These are phyloP conservation scores for Hesperia comma DNA, from an alignment of 2,888 invertebrate species.

Conservation along the genomic window DNA sequence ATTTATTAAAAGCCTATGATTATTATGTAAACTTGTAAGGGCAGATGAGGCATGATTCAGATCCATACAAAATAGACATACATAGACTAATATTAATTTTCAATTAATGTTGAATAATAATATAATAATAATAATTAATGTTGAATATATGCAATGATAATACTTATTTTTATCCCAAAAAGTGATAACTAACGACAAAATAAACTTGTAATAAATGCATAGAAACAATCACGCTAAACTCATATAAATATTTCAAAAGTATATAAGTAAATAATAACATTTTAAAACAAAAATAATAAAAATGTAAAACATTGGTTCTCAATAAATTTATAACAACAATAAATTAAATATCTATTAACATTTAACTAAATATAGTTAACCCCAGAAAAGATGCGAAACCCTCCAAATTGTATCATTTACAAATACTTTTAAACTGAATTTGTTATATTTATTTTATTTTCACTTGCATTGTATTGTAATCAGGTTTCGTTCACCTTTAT, in stretches of 20 bases:
- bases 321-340: constrained; percentile 11
- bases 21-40: too few species aligned
- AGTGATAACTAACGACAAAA: background rate
- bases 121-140: background rate
- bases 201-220: background rate
- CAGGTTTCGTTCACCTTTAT: background rate
- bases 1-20: too few species aligned
- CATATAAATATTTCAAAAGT: constrained; percentile 1
- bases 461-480: background rate
- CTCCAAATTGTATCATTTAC: background rate
- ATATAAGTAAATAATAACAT: background rate
- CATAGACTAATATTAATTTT: too few species aligned
- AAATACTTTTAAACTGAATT: background rate
- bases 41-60: too few species aligned
- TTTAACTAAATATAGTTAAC: background rate
- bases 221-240: background rate
- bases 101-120: too few species aligned
- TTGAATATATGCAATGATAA: background rate
- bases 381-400: background rate
- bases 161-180: background rate
- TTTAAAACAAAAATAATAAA: constrained; percentile 8
- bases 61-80: too few species aligned
- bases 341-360: constrained; percentile 13
- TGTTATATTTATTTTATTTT: background rate
- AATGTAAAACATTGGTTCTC: background rate